These are phyloP conservation scores for Drosophila nigritarsus DNA, from an alignment of 2,888 invertebrate species.

Conservation along the genomic window DNA sequence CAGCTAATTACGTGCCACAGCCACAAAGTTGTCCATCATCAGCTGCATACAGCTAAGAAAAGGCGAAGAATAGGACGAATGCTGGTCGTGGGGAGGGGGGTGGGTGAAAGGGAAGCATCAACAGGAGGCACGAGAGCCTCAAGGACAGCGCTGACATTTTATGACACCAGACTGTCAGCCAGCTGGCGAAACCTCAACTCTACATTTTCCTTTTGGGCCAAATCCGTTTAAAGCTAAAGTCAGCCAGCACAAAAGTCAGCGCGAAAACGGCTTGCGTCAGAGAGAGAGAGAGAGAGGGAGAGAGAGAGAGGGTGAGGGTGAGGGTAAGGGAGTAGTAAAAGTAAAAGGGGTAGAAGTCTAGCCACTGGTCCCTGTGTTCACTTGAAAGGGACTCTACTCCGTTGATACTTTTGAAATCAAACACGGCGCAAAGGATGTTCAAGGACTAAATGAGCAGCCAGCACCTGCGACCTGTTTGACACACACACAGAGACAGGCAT, in stretches of 20 bases:
- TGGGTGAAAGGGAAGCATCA: not conserved
- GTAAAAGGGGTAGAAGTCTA: constrained; percentile 9
- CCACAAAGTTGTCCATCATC: constrained; percentile 36
- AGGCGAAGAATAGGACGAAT: not conserved
- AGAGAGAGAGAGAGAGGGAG: not conserved
- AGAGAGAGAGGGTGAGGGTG: not conserved
- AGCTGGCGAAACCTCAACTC: constrained; percentile 5
- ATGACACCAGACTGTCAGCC: constrained; percentile 41
- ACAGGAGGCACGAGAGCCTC: constrained; percentile 4
- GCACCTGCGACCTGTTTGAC: constrained; percentile 64
- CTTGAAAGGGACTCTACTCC: constrained; percentile 66
- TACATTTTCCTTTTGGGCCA: constrained; percentile 15
- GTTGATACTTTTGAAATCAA: constrained; percentile 81
- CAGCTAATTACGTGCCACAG: constrained; percentile 58
- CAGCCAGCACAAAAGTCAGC: constrained; percentile 37
- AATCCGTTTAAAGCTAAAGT: constrained; percentile 56
- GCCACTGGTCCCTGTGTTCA: constrained; percentile 42
- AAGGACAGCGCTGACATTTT: constrained; percentile 44
- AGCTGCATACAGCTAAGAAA: constrained; percentile 28
- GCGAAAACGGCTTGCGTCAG: constrained; percentile 10
- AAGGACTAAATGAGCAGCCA: constrained; percentile 50
- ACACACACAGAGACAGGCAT: constrained; percentile 15
- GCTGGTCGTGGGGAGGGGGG: not conserved
- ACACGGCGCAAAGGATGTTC: constrained; percentile 58
- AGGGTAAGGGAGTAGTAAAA: not conserved